Evolutionary conservation across 2,797 vertebrate genomes (phyloP).

Genomic region (Muscicapa striata): DNA sequence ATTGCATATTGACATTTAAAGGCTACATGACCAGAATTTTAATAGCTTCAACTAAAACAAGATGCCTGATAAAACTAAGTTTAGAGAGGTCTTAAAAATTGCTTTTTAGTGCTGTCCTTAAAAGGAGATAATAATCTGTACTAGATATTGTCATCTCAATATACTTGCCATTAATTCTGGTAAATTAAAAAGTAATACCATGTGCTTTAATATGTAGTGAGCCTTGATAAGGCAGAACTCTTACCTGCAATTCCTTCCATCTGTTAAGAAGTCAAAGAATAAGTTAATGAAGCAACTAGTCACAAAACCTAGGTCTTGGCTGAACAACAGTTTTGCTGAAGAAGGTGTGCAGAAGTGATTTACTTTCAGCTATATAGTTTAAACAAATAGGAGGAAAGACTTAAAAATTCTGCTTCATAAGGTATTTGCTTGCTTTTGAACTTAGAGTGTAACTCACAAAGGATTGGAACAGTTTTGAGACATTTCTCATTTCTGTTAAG

Average conservation of each 20-base stretch:
- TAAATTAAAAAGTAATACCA: background rate
- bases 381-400: background rate
- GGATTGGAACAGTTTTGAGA: background rate
- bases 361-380: background rate
- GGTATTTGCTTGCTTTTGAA: background rate
- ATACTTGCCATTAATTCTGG: background rate
- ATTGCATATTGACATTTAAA: background rate
- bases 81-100: background rate
- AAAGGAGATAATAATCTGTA: background rate
- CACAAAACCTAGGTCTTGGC: background rate
- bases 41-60: background rate
- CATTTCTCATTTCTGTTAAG: background rate
- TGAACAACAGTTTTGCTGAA: background rate
- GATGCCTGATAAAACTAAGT: background rate
- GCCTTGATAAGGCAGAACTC: background rate
- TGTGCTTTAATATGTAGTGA: background rate
- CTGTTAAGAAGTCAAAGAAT: background rate
- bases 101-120: background rate
- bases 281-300: background rate
- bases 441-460: background rate
- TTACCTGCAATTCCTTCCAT: background rate
- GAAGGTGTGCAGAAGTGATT: background rate
- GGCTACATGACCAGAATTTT: background rate
- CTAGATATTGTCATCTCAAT: background rate
- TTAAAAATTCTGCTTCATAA: rapidly evolving